phyloP scores from a whole-genome alignment of 2,888 invertebrate genomes.

The Dicyrtomina minuta region DNA sequence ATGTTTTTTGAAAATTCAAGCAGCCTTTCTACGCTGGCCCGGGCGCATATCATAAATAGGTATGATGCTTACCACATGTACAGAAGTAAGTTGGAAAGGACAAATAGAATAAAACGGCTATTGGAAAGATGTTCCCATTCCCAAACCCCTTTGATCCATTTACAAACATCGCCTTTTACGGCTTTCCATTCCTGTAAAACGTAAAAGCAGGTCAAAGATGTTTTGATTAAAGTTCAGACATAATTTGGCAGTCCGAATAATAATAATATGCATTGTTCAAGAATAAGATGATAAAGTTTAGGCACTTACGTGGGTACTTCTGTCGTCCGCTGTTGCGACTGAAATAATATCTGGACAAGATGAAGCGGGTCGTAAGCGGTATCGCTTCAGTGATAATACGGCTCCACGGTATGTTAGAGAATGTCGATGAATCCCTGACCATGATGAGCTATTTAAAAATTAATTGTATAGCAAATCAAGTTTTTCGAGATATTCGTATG shows the following conservation, averaged over 20 bases:
- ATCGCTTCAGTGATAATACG: constrained; percentile 73
- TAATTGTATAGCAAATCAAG: neutral
- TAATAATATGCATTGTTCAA: no score
- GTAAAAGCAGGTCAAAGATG: neutral
- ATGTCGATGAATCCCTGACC: constrained; percentile 60
- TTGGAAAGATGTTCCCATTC: constrained; percentile 79
- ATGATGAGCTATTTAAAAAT: constrained; percentile 32
- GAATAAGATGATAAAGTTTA: neutral
- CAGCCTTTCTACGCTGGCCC: no score
- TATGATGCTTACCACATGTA: constrained; percentile 70
- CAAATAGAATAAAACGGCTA: constrained; percentile 76
- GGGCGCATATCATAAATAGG: no score
- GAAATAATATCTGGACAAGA: constrained; percentile 80
- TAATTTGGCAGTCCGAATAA: constrained; percentile 66
- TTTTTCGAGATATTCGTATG: neutral
- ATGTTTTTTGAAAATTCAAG: no score
- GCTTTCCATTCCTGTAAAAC: constrained; percentile 68
- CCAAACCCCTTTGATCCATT: constrained; percentile 46
- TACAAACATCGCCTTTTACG: constrained; percentile 70
- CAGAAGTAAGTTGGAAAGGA: constrained; percentile 80
- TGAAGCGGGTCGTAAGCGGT: constrained; percentile 70
- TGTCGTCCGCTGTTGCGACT: constrained; percentile 49
- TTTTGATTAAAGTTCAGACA: constrained; percentile 25
- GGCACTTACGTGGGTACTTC: constrained; percentile 46
- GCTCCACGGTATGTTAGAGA: constrained; percentile 82